Percentiles rank a stretch among this genome's conserved stretches.
phyloP scores from a whole-genome alignment of 2,888 invertebrate species.

The Aricia artaxerxes region DNA sequence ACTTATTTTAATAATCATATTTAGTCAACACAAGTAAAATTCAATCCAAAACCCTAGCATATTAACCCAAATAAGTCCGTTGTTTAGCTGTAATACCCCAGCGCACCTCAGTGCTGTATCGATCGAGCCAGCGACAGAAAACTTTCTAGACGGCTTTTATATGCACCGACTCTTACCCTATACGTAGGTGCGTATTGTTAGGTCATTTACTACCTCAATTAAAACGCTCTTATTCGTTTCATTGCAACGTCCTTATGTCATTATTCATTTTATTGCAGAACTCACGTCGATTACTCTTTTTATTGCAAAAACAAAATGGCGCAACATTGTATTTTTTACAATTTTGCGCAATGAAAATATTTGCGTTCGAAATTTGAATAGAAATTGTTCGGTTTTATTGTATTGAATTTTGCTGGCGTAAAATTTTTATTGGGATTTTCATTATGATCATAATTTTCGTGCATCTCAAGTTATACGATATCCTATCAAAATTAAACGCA shows the following conservation, averaged over 20 bases:
- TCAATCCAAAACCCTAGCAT: slow-evolving; percentile 52
- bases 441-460: background rate
- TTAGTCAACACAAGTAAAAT: background rate
- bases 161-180: slow-evolving; percentile 76
- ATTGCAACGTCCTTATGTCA: background rate
- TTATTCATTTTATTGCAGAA: slow-evolving; percentile 13
- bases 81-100: slow-evolving; percentile 63
- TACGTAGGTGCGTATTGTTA: slow-evolving; percentile 54
- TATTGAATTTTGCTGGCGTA: slow-evolving; percentile 19
- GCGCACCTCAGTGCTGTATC: slow-evolving; percentile 68
- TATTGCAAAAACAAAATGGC: slow-evolving; percentile 13
- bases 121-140: slow-evolving; percentile 78
- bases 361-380: slow-evolving; percentile 19
- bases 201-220: slow-evolving; percentile 43
- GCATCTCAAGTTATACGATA: background rate
- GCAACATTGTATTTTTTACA: slow-evolving; percentile 21
- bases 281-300: background rate
- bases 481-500: background rate
- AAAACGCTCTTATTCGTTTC: slow-evolving; percentile 37
- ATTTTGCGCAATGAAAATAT: slow-evolving; percentile 12
- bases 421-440: slow-evolving; percentile 5
- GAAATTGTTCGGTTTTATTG: slow-evolving; percentile 31
- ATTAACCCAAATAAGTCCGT: slow-evolving; percentile 75
- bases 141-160: slow-evolving; percentile 82
- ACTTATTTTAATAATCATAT: background rate